Evolutionary conservation across 2,888 invertebrate genomes (phyloP).

Genomic region (Sinodicranocentrus sp.): DNA sequence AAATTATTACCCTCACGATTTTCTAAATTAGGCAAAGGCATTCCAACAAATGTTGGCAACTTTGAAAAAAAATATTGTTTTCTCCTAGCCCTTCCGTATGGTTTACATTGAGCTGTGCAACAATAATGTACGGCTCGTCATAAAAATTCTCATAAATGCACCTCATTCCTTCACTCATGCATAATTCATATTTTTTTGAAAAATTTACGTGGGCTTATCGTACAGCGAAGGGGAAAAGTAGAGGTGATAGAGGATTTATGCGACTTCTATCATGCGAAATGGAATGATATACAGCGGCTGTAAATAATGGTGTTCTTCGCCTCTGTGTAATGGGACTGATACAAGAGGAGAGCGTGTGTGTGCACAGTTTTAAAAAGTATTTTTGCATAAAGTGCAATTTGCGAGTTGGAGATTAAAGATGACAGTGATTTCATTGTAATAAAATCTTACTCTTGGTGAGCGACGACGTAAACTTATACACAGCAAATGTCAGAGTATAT

Average conservation of each 20-base stretch:
- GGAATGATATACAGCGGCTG: no score
- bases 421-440: no score
- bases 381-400: no score
- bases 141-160: conserved; percentile 23
- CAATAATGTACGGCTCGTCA: background rate
- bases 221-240: background rate
- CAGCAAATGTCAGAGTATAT: no score
- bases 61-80: conserved; percentile 20
- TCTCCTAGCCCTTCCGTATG: conserved; percentile 23
- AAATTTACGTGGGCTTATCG: conserved; percentile 4
- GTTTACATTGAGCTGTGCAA: background rate
- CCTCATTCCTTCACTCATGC: conserved; percentile 16
- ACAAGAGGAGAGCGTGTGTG: no score
- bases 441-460: no score
- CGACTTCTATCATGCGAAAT: background rate
- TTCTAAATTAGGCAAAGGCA: conserved; percentile 54
- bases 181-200: conserved; percentile 36
- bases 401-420: no score
- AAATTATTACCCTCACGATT: conserved; percentile 52
- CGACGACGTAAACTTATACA: no score
- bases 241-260: background rate
- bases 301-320: no score
- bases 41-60: conserved; percentile 43
- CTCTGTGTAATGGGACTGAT: no score
- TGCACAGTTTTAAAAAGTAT: no score